Evolutionary conservation across 2,888 invertebrate genomes (phyloP).

Genomic region (Drosophila demipolita): DNA sequence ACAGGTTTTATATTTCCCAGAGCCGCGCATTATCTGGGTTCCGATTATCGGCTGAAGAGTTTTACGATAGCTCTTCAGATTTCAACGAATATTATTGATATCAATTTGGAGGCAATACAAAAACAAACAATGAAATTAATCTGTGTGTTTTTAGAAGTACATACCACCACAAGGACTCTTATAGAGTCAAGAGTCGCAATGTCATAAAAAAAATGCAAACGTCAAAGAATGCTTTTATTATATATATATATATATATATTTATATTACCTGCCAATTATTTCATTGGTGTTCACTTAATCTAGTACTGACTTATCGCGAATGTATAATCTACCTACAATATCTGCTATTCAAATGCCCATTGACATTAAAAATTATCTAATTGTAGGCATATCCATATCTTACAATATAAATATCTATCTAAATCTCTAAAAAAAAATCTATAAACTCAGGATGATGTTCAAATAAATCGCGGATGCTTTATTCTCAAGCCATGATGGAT

Average conservation of each 20-base stretch:
- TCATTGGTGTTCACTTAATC: conserved; percentile 4
- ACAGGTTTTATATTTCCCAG: conserved; percentile 33
- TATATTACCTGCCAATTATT: conserved; percentile 11
- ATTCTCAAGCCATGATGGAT: not conserved
- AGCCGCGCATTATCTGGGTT: conserved; percentile 37
- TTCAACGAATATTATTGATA: conserved; percentile 33
- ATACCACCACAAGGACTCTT: not conserved
- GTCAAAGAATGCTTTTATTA: conserved; percentile 15
- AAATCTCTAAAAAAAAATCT: not conserved
- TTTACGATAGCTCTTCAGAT: conserved; percentile 60
- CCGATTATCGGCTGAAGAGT: conserved; percentile 53
- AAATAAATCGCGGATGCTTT: not conserved
- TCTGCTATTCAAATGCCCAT: conserved; percentile 26
- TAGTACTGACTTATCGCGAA: conserved; percentile 12
- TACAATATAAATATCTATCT: no score
- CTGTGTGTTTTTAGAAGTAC: conserved; percentile 18
- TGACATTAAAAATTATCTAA: conserved; percentile 28
- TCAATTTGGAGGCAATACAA: conserved; percentile 27
- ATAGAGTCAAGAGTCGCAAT: conserved; percentile 12
- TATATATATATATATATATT: conserved; percentile 10
- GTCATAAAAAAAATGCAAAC: conserved; percentile 53
- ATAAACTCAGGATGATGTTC: not conserved
- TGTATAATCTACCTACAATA: conserved; percentile 5
- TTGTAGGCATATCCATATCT: conserved; percentile 9
- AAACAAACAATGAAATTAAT: conserved; percentile 31